Evolutionary conservation across 2,888 invertebrate genomes (phyloP).

Genomic region (Oscheius sp.): DNA sequence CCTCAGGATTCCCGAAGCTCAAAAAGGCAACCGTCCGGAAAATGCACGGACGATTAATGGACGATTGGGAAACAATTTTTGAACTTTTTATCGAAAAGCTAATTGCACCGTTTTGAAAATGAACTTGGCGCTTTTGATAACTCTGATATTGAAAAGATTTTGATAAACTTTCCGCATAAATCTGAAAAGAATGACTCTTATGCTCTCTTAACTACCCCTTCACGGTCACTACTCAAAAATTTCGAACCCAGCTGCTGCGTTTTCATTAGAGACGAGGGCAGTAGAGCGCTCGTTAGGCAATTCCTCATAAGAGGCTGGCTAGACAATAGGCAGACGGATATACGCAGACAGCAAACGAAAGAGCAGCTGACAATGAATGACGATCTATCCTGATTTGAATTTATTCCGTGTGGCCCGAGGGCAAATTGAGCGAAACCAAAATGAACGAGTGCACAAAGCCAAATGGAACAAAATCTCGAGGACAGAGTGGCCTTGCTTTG

Average conservation of each 20-base stretch:
- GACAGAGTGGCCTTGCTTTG: conserved; percentile 8
- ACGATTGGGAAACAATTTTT: background rate
- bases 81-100: background rate
- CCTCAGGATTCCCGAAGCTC: conserved; percentile 12
- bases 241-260: conserved; percentile 27
- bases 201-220: background rate
- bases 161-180: no score
- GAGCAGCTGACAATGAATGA: conserved; percentile 36
- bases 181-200: background rate
- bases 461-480: background rate
- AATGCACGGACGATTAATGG: background rate
- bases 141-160: no score
- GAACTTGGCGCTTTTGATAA: no score
- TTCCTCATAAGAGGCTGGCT: conserved; percentile 31
- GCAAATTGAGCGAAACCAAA: background rate
- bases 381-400: conserved; percentile 27
- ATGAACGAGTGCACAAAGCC: background rate
- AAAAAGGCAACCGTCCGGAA: conserved; percentile 29
- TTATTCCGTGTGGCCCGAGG: conserved; percentile 1
- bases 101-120: no score
- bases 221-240: conserved; percentile 11
- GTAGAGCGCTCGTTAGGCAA: conserved; percentile 30
- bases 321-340: conserved; percentile 23
- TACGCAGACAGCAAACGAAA: conserved; percentile 21
- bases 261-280: conserved; percentile 26